phyloP scores from a whole-genome alignment of 2,797 vertebrate species.

The Ptychobarbus kaznakovi region DNA sequence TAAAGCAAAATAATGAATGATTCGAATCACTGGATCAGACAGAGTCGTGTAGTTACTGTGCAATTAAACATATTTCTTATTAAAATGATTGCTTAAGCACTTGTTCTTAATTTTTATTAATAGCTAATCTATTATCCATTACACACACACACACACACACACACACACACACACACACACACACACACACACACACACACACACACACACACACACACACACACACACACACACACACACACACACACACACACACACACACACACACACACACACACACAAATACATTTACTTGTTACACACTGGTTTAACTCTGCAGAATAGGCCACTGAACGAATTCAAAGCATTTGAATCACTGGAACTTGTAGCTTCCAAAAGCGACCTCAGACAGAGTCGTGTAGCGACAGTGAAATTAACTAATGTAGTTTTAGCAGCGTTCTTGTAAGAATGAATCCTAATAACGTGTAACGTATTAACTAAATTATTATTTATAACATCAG shows the following conservation, averaged over 20 bases:
- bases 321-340: not conserved
- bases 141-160: too few species aligned
- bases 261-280: too few species aligned
- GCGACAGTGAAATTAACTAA: not conserved
- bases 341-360: not conserved
- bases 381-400: conserved; percentile 14
- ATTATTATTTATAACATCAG: not conserved
- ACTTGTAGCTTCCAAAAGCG: not conserved
- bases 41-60: not conserved
- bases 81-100: not conserved
- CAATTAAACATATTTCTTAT: not conserved
- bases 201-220: too few species aligned
- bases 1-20: not conserved
- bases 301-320: not conserved
- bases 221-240: too few species aligned
- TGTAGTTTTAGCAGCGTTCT: not conserved
- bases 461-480: not conserved
- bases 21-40: not conserved
- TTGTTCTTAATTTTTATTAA: not conserved
- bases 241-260: not conserved
- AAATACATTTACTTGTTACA: not conserved
- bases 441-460: not conserved
- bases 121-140: not conserved
- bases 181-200: too few species aligned
- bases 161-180: too few species aligned